Evolutionary conservation across 2,797 vertebrate genomes (phyloP).

Genomic region (Morus bassanus): DNA sequence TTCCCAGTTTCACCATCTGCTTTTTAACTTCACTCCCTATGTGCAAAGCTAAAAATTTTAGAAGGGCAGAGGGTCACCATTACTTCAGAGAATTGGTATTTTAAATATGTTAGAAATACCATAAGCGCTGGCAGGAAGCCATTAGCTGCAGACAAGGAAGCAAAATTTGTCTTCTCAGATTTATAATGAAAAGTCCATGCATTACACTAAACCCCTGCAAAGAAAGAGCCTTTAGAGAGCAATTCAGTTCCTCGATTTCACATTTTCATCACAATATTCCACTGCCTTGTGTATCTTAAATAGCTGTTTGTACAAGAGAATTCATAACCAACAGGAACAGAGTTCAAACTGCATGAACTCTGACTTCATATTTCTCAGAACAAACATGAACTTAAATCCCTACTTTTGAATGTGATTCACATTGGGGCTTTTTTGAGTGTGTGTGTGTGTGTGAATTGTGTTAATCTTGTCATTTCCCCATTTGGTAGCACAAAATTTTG

Average conservation of each 20-base stretch:
- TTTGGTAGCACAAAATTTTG: neutral
- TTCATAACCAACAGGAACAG: neutral
- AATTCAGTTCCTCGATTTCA: neutral
- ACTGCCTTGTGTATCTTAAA: neutral
- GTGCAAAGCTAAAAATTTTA: neutral
- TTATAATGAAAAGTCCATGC: neutral
- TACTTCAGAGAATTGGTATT: constrained; percentile 40
- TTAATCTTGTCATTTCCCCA: neutral
- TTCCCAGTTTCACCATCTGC: neutral
- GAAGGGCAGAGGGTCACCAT: neutral
- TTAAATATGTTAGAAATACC: constrained; percentile 47
- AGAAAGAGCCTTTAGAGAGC: neutral
- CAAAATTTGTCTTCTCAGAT: constrained; percentile 11
- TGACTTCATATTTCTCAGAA: neutral
- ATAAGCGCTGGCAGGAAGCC: constrained; percentile 24
- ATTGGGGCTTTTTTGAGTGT: neutral
- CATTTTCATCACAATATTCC: neutral
- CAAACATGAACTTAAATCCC: neutral
- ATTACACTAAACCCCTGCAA: neutral
- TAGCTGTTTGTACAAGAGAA: neutral
- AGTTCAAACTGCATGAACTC: neutral
- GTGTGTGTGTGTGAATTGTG: neutral
- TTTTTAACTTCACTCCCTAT: constrained; percentile 6
- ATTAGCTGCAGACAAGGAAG: constrained; percentile 9
- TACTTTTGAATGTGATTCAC: neutral